A percentile compares a stretch with the other conserved stretches of the same genome.
phyloP scores from a whole-genome alignment of 2,113 vertebrate species.

The Poeciliopsis occidentalis region DNA sequence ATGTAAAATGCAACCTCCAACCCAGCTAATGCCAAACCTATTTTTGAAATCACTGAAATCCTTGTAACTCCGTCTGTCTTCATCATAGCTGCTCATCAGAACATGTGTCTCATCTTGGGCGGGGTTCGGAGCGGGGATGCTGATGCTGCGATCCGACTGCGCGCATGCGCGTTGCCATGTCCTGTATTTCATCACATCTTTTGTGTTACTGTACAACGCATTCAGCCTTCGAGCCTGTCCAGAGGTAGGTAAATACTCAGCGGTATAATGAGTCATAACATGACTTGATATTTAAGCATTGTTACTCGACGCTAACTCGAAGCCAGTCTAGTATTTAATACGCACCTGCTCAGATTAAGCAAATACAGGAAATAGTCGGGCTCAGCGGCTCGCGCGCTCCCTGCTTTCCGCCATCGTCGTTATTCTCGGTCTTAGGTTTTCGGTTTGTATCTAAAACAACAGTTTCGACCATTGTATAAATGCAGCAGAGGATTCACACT shows the following conservation, averaged over 20 bases:
- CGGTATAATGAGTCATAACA: background rate
- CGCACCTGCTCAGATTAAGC: background rate
- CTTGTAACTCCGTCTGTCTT: too few species aligned
- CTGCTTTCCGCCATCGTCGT: background rate
- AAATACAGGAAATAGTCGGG: constrained; percentile 3
- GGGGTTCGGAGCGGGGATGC: constrained; percentile 21
- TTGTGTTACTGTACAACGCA: background rate
- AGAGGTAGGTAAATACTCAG: background rate
- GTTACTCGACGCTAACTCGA: background rate
- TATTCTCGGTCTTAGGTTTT: background rate
- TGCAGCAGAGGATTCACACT: background rate
- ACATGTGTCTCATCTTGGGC: background rate
- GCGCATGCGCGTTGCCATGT: constrained; percentile 55
- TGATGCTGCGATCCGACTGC: constrained; percentile 54
- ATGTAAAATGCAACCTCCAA: too few species aligned
- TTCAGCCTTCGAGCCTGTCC: background rate
- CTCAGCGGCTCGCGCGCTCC: constrained; percentile 32
- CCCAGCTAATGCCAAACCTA: too few species aligned
- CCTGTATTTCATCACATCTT: constrained; percentile 20
- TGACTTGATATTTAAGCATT: background rate
- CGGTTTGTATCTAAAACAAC: background rate
- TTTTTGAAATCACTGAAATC: too few species aligned
- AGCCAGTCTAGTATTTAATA: background rate
- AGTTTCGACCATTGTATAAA: background rate
- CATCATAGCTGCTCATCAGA: background rate